A percentile compares a stretch with the other conserved stretches of the same genome.
phyloP scores from a whole-genome alignment of 2,888 invertebrate genomes.

The Protophormia terraenovae region DNA sequence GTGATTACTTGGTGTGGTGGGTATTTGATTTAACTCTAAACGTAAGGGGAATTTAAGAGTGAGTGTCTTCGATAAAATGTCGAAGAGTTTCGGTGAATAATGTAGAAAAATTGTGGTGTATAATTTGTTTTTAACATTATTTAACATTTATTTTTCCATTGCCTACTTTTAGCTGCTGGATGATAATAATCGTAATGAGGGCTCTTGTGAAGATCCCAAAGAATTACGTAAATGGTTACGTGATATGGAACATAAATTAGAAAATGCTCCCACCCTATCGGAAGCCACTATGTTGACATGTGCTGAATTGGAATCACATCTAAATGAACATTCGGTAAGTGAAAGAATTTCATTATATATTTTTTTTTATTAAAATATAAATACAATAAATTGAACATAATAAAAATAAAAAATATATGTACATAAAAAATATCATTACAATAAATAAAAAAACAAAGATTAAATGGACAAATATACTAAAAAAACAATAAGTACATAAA shows the following conservation, averaged over 20 bases:
- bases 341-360: no score
- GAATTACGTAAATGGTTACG: conserved; percentile 92
- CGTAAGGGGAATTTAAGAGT: neutral
- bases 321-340: conserved; percentile 92
- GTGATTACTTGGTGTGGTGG: neutral
- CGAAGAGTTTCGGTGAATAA: neutral
- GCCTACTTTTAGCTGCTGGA: conserved; percentile 75
- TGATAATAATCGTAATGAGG: conserved; percentile 76
- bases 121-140: neutral
- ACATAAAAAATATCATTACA: no score
- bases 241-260: conserved; percentile 90
- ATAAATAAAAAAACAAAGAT: no score
- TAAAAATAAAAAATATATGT: no score
- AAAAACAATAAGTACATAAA: no score
- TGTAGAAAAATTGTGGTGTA: neutral
- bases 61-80: neutral
- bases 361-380: neutral
- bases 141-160: neutral
- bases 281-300: conserved; percentile 87
- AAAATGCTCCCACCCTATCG: conserved; percentile 87
- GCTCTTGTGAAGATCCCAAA: conserved; percentile 79
- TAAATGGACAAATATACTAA: no score
- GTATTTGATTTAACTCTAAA: neutral
- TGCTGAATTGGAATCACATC: conserved; percentile 89
- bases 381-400: neutral